Conservation (phyloP, 2,888 invertebrate genomes). For the Octodonta nipae region DNA sequence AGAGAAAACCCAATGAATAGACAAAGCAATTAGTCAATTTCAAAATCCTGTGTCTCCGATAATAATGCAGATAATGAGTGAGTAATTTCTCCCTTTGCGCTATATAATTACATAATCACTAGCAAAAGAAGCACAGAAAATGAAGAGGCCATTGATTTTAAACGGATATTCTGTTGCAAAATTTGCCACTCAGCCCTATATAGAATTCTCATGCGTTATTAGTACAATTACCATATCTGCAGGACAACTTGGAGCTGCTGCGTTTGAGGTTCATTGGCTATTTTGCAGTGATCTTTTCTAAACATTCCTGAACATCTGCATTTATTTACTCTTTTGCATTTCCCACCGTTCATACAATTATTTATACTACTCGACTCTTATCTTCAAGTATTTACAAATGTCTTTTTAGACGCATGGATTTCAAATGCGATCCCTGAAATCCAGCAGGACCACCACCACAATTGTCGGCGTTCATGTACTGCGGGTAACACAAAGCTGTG, state of each 20-base stretch:
- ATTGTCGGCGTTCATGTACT: slow-evolving; percentile 84
- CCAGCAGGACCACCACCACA: slow-evolving; percentile 83
- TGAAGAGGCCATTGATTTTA: too few species aligned
- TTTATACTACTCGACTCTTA: slow-evolving; percentile 43
- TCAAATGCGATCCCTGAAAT: slow-evolving; percentile 63
- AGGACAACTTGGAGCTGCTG: slow-evolving; percentile 59
- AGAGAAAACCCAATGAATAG: too few species aligned
- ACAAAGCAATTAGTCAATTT: too few species aligned
- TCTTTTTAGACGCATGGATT: slow-evolving; percentile 91
- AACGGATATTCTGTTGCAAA: too few species aligned
- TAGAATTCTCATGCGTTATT: slow-evolving; percentile 64
- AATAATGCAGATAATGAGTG: too few species aligned
- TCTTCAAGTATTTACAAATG: slow-evolving; percentile 81
- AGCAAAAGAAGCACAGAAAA: too few species aligned
- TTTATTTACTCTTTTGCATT: slow-evolving; percentile 77
- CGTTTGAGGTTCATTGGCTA: slow-evolving; percentile 52
- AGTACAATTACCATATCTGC: slow-evolving; percentile 65
- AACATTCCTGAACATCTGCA: slow-evolving; percentile 78
- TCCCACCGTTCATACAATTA: slow-evolving; percentile 81
- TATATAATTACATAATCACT: too few species aligned
- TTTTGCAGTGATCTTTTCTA: slow-evolving; percentile 82
- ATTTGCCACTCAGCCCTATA: slow-evolving; percentile 68
- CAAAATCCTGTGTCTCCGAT: too few species aligned
- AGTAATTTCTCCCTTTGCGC: too few species aligned
- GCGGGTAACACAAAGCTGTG: slow-evolving; percentile 80